Evolutionary conservation across 2,113 vertebrate genomes (phyloP).

Genomic region (Lasiurus cinereus): DNA sequence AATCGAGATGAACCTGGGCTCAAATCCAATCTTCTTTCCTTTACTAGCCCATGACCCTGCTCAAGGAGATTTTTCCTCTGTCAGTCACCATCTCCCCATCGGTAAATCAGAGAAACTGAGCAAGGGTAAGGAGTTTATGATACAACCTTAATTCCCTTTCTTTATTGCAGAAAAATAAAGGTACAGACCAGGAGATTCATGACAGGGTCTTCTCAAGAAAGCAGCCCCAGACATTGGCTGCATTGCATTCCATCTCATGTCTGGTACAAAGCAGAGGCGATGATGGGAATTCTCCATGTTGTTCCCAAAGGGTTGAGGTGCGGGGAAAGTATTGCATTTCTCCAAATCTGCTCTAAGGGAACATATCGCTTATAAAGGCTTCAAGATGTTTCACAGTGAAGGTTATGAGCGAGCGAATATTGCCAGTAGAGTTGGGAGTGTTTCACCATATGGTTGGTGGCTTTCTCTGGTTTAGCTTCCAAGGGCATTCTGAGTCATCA

Average conservation of each 20-base stretch:
- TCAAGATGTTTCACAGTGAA: constrained; percentile 15
- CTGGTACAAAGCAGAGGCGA: neutral
- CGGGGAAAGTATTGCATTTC: neutral
- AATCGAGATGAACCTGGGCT: neutral
- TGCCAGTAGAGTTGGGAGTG: neutral
- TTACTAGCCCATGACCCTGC: neutral
- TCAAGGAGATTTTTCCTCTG: neutral
- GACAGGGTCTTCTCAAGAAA: neutral
- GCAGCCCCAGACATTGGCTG: neutral
- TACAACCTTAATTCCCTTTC: no score
- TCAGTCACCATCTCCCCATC: neutral
- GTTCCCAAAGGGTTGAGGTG: constrained; percentile 6
- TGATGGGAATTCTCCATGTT: neutral
- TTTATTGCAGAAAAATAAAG: neutral
- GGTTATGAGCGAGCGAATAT: neutral
- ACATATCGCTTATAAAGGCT: neutral
- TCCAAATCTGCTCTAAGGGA: neutral
- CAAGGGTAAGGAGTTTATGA: neutral
- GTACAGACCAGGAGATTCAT: neutral
- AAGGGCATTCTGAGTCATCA: constrained; percentile 1
- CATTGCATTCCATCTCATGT: neutral
- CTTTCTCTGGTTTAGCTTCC: constrained; percentile 30
- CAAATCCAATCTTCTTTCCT: neutral
- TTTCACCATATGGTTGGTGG: constrained; percentile 15
- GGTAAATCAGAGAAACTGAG: neutral